A percentile compares a stretch with the other conserved stretches of the same genome.
Evolutionary conservation across 2,888 invertebrate species (phyloP).

Genomic region (Noctua pronuba): DNA sequence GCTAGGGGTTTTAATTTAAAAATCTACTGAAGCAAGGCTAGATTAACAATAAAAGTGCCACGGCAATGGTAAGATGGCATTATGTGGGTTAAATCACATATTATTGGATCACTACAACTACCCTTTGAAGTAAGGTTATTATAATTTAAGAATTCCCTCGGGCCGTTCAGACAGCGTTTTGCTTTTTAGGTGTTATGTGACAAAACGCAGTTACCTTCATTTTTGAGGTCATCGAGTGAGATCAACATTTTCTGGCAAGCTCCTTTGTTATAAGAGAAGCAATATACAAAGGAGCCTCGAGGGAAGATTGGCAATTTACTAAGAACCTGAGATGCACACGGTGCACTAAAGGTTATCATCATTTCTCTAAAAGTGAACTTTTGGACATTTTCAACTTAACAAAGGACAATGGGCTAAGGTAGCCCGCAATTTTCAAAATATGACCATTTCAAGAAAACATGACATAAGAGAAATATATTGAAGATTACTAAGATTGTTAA

Average conservation of each 20-base stretch:
- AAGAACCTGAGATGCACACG: background rate
- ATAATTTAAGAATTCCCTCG: slow-evolving; percentile 1
- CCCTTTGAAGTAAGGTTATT: background rate
- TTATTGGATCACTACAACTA: slow-evolving; percentile 6
- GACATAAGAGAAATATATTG: background rate
- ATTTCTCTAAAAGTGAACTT: slow-evolving; percentile 36
- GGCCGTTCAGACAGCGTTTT: background rate
- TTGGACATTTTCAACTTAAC: background rate
- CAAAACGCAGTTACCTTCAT: background rate
- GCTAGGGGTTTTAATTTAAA: background rate
- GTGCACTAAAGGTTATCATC: slow-evolving; percentile 1
- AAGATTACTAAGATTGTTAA: background rate
- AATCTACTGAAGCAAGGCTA: slow-evolving; percentile 13
- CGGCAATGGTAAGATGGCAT: background rate
- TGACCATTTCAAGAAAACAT: background rate
- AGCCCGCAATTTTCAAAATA: background rate
- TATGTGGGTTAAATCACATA: background rate
- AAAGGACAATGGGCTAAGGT: background rate
- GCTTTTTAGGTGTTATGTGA: background rate
- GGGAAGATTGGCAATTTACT: slow-evolving; percentile 15
- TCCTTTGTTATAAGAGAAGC: background rate
- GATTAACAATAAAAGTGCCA: background rate
- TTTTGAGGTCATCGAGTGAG: background rate
- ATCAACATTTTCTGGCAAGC: slow-evolving; percentile 29
- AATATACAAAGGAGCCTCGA: slow-evolving; percentile 25